Evolutionary conservation across 2,113 vertebrate species (phyloP), one percentile per base, ranked within the genome.

Genomic region (Labeo rohita): DNA sequence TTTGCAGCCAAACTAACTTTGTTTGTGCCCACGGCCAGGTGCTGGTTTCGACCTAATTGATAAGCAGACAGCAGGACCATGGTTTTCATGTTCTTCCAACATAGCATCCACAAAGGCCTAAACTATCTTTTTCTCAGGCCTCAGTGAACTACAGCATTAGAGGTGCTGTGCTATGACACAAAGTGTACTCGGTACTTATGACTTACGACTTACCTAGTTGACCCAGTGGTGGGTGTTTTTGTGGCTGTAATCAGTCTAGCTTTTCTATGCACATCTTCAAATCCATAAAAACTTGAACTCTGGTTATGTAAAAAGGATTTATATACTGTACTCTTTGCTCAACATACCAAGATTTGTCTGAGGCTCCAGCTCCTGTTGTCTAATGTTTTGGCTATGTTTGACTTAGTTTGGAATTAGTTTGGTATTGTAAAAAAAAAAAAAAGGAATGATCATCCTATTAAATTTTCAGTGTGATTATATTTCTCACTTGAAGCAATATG

Each of bases 11-110:
- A 93, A 91, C 88, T 93, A 84, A 65, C 66, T 54, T 28, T 85
- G 88, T 92, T 88, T 86, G 80, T 86, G 92, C 92, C 90, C 78
- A 50, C 56, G 89, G 93, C 93, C 93, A 94, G 93, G 93, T 94
- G 92, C 88, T 89, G 83, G 87, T 85, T 84, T 72, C 36, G 82
- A 89, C 85, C 86, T 91, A 90, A 88, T 87, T 89, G 84, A 90
- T 74, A 80, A 70, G 83, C 54, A 80, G 86, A 86, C 87, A 49
- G 75, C 75, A 75, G 79, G 86, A 72, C 78, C 36, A 54, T 28
- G 78, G 84, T 61, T 86, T 87, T 88, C 76, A 86, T 84, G 87
- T 88, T 87, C 56, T 45, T 68, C 89, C 70, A 91, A 90, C 89
- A 91, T 66, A 66, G 68, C 75, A 65, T n/a, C 75, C 79, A 47